These are phyloP conservation scores for Metacarcinus magister DNA, from an alignment of 2,888 invertebrate species.

Conservation along the genomic window DNA sequence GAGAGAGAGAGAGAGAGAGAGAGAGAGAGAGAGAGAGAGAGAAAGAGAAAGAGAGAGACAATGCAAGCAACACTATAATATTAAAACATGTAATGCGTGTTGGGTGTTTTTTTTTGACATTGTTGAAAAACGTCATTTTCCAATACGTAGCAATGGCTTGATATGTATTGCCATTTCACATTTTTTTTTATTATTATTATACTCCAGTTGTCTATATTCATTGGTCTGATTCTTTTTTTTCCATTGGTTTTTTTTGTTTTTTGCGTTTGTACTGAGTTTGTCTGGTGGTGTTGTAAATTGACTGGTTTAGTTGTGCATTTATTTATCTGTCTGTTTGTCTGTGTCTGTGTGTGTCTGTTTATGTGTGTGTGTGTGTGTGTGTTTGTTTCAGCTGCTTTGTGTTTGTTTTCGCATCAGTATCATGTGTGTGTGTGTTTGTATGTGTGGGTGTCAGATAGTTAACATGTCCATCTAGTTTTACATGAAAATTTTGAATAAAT, in stretches of 20 bases:
- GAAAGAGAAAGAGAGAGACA: neutral
- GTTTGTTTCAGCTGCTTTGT: neutral
- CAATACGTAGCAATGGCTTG: neutral
- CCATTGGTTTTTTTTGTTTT: neutral
- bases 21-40: constrained; percentile 26
- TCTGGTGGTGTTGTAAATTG: neutral
- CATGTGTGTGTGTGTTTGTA: neutral
- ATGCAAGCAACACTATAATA: no score
- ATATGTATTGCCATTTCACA: neutral
- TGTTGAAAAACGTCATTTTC: neutral
- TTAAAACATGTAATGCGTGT: neutral
- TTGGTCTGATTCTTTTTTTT: neutral
- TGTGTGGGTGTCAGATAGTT: neutral
- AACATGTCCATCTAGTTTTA: no score
- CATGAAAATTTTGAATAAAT: no score
- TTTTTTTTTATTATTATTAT: neutral
- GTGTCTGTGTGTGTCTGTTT: neutral
- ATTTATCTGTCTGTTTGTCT: neutral
- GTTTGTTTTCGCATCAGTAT: neutral
- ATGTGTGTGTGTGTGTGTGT: neutral
- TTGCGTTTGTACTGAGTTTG: neutral
- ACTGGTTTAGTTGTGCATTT: neutral
- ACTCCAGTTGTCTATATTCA: neutral
- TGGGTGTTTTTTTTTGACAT: neutral
- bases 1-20: constrained; percentile 26